Percentiles rank a stretch among this genome's conserved stretches.
These are phyloP conservation scores for Rhimphoctona megacephalus DNA, from an alignment of 2,888 invertebrate genomes.

Conservation along the genomic window DNA sequence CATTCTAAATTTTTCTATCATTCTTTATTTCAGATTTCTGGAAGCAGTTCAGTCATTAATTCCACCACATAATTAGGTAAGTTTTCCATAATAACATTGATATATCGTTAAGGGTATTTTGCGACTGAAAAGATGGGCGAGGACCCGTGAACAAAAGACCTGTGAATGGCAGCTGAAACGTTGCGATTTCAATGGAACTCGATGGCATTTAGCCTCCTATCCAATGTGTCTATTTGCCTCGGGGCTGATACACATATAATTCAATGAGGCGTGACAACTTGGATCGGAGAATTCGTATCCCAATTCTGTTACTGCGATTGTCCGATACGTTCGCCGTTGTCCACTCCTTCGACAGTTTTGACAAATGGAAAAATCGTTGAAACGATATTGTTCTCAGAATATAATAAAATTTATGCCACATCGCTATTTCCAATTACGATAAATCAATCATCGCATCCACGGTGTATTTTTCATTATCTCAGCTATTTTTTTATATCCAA, in stretches of 20 bases:
- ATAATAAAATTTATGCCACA: neutral
- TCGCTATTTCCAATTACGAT: neutral
- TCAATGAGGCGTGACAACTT: conserved; percentile 10
- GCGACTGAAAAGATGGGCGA: neutral
- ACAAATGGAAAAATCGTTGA: conserved; percentile 9
- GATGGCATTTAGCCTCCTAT: conserved; percentile 11
- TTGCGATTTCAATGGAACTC: conserved; percentile 6
- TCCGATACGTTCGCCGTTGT: conserved; percentile 6
- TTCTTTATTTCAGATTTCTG: conserved; percentile 35
- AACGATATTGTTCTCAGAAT: neutral
- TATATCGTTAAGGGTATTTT: neutral
- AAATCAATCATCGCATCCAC: neutral
- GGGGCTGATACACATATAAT: conserved; percentile 3
- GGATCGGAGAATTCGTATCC: conserved; percentile 11
- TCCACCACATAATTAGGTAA: conserved; percentile 33
- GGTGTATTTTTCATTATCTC: neutral
- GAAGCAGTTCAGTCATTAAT: neutral
- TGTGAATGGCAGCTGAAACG: neutral
- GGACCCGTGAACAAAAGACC: neutral
- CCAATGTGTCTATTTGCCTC: conserved; percentile 1
- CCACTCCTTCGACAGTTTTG: conserved; percentile 2
- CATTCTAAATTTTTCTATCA: neutral
- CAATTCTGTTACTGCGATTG: conserved; percentile 10
- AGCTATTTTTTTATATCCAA: neutral
- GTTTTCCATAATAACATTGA: conserved; percentile 12